Percentiles rank a stretch among this genome's conserved stretches.
phyloP scores from a whole-genome alignment of 2,113 vertebrate species.

The Nesoenas mayeri region DNA sequence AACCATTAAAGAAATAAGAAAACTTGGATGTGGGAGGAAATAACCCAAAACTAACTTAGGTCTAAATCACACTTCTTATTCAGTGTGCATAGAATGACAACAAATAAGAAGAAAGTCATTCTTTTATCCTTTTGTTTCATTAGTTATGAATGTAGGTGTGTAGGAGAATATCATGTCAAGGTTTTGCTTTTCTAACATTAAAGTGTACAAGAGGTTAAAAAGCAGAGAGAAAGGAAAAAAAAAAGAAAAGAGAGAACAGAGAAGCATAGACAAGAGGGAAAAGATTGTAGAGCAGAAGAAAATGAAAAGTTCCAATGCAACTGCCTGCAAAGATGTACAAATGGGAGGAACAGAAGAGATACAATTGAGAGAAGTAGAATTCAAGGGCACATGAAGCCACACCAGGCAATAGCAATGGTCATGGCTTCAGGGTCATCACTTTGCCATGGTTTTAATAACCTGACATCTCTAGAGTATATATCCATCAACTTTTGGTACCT shows the following conservation, averaged over 20 bases:
- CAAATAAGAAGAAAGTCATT: neutral
- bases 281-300: neutral
- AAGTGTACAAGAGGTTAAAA: neutral
- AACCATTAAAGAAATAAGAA: neutral
- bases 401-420: neutral
- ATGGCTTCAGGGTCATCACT: conserved; percentile 8
- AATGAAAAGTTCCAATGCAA: conserved; percentile 17
- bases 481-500: neutral
- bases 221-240: fast-evolving
- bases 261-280: neutral
- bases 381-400: neutral
- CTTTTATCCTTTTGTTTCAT: neutral
- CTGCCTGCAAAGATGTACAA: neutral
- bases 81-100: neutral
- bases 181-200: neutral
- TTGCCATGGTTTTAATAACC: neutral
- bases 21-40: fast-evolving
- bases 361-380: neutral
- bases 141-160: neutral
- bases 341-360: neutral
- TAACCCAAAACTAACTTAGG: neutral
- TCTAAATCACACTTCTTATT: neutral
- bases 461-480: neutral
- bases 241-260: neutral
- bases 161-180: neutral